Conservation (phyloP, 2,797 vertebrate genomes). For the Prionace glauca region DNA sequence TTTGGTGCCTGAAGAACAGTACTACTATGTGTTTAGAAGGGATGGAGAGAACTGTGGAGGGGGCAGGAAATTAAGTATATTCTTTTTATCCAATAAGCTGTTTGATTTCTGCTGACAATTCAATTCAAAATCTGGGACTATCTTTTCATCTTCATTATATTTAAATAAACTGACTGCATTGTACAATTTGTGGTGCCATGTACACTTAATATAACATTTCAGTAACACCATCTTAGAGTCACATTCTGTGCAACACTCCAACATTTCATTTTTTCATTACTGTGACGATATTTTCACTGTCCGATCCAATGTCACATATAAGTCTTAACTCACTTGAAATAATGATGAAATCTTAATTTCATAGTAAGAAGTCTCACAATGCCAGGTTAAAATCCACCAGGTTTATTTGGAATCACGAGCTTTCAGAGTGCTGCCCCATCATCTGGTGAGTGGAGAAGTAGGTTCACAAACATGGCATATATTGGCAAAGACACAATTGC, state of each 20-base stretch:
- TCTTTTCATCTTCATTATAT: neutral
- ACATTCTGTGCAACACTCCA: neutral
- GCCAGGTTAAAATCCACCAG: too few species aligned
- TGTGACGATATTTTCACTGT: neutral
- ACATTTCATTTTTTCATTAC: neutral
- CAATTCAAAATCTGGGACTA: neutral
- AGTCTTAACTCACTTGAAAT: neutral
- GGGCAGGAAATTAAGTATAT: neutral
- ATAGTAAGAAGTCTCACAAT: too few species aligned
- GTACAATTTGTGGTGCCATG: neutral
- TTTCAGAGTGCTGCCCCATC: too few species aligned
- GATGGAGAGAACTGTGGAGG: neutral
- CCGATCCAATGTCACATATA: neutral
- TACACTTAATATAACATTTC: neutral
- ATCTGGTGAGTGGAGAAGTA: too few species aligned
- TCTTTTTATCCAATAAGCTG: neutral
- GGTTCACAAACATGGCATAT: too few species aligned
- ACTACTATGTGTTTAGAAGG: neutral
- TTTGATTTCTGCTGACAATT: neutral
- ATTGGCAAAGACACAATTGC: too few species aligned
- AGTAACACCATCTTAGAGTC: neutral
- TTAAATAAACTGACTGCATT: neutral
- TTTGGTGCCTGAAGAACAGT: neutral
- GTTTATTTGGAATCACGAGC: too few species aligned
- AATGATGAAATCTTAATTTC: too few species aligned